Conservation (phyloP, 1,140 invertebrate genomes). For the Drosophila parabipectinata region DNA sequence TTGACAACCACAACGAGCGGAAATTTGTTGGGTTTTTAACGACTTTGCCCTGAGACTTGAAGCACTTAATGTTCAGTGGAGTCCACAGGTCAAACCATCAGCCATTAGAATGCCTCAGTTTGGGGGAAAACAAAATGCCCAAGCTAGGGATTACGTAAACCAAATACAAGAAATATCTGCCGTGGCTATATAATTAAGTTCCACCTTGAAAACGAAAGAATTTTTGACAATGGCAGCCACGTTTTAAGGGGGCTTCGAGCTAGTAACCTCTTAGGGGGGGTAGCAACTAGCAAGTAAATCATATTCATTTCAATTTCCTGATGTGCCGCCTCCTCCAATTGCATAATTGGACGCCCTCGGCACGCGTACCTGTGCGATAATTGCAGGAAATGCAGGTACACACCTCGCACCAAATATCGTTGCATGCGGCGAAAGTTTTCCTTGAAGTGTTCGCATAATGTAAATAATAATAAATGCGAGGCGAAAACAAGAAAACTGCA, state of each 20-base stretch:
- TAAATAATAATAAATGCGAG: constrained; percentile 61
- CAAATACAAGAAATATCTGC: background rate
- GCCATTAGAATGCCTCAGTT: constrained; percentile 1
- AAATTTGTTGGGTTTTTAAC: constrained; percentile 20
- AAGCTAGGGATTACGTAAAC: background rate
- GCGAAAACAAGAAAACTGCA: constrained; percentile 51
- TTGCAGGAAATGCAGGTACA: constrained; percentile 56
- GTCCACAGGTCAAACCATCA: constrained; percentile 5
- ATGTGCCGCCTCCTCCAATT: background rate
- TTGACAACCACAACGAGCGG: constrained; percentile 2
- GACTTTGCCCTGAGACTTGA: constrained; percentile 21
- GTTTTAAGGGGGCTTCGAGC: background rate
- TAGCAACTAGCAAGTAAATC: no score
- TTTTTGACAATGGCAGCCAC: background rate
- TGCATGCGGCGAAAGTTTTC: constrained; percentile 70
- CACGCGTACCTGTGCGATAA: constrained; percentile 55
- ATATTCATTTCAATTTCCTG: background rate
- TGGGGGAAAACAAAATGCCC: background rate
- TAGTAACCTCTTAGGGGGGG: no score
- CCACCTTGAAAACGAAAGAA: background rate
- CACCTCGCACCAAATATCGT: constrained; percentile 14
- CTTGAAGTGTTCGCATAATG: constrained; percentile 46
- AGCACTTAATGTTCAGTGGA: constrained; percentile 6
- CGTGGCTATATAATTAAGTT: background rate
- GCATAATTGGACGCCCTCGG: constrained; percentile 9